phyloP scores from a whole-genome alignment of 2,888 invertebrate genomes.

The Eudasyphora cyanicolor region DNA sequence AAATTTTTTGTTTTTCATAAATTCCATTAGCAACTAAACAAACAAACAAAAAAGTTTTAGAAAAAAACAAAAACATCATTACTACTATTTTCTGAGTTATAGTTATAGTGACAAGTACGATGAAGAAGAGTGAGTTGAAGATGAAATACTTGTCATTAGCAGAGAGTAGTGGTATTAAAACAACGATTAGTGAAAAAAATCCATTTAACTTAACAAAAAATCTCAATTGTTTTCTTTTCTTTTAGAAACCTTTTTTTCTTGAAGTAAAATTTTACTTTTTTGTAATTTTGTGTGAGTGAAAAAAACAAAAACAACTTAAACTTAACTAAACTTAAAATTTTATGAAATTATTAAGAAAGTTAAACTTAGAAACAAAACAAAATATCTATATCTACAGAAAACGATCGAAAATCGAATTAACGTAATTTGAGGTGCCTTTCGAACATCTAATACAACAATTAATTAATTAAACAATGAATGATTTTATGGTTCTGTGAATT shows the following conservation, averaged over 20 bases:
- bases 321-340: neutral
- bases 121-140: neutral
- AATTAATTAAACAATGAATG: neutral
- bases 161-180: too few relatives aligned
- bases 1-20: slow-evolving; percentile 64
- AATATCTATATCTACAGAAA: neutral
- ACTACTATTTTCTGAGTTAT: neutral
- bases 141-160: neutral
- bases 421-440: neutral
- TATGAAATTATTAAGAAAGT: too few relatives aligned
- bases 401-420: neutral
- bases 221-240: neutral
- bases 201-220: neutral
- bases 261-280: slow-evolving; percentile 16
- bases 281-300: slow-evolving; percentile 12
- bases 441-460: neutral
- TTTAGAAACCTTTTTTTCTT: slow-evolving; percentile 23
- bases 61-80: slow-evolving; percentile 58
- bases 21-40: slow-evolving; percentile 66
- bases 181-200: neutral
- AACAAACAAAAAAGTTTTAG: slow-evolving; percentile 25
- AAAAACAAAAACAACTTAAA: slow-evolving; percentile 68
- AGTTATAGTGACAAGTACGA: neutral
- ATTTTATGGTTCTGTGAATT: slow-evolving; percentile 6
- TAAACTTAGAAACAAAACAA: neutral